phyloP scores from a whole-genome alignment of 2,888 invertebrate species.

The Sarcophaga caerulescens region DNA sequence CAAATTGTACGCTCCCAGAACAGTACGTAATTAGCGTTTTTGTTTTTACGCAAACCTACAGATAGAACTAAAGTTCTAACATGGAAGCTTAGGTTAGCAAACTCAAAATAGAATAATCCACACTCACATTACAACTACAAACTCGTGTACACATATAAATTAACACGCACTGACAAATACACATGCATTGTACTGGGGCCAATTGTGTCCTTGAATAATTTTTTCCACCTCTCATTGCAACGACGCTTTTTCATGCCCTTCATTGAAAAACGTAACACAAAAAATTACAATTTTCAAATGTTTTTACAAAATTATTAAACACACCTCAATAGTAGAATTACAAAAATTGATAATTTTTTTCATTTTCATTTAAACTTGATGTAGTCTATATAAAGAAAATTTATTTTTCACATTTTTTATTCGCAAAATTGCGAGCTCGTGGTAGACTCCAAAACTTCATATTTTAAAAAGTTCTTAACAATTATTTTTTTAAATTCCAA shows the following conservation, averaged over 20 bases:
- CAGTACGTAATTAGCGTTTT: conserved; percentile 37
- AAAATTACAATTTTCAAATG: conserved; percentile 14
- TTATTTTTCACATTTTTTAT: conserved; percentile 46
- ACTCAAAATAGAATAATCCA: conserved; percentile 17
- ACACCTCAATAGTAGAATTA: neutral
- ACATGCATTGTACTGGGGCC: conserved; percentile 53
- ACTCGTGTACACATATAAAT: neutral
- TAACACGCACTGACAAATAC: conserved; percentile 23
- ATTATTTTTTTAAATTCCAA: conserved; percentile 4
- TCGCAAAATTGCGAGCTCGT: conserved; percentile 57
- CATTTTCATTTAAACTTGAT: conserved; percentile 1
- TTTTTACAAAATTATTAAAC: neutral
- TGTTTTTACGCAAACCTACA: conserved; percentile 42
- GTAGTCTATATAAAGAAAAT: conserved; percentile 23
- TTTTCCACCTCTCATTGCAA: conserved; percentile 73
- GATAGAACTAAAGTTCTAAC: conserved; percentile 45
- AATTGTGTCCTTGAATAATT: conserved; percentile 77
- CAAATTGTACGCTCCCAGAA: conserved; percentile 28
- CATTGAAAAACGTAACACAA: conserved; percentile 29
- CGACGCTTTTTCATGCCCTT: conserved; percentile 69
- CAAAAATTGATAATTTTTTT: neutral
- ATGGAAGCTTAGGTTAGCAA: conserved; percentile 48
- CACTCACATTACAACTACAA: neutral
- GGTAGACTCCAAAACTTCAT: conserved; percentile 56
- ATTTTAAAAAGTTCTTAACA: conserved; percentile 23